Base-by-base conservation (phyloP, 2,888 invertebrate species). In the Stenchaetothrips biformis region DNA sequence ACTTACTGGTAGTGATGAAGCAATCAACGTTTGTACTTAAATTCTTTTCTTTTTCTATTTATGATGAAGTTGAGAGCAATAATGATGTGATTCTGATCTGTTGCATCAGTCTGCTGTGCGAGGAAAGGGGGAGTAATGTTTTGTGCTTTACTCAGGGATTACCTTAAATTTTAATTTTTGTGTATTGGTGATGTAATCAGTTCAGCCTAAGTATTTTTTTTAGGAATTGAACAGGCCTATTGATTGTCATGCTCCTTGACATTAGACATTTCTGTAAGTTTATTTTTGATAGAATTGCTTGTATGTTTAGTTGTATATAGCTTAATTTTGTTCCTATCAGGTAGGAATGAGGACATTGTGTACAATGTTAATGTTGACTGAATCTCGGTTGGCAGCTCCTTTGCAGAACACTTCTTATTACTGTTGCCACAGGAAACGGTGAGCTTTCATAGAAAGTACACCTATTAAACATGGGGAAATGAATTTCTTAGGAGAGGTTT, bases 221-320 rank as follows among this genome's bases (percentile, higher is more conserved):
- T 59, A 59, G 53, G 18, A 13, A 11, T 0, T 18, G 8, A 53
- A 13, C 11, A 74, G 67, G 67, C 67, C 67, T 74, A 74, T 74
- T 74, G 21, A 74, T 25, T 7, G 25, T 74, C 67, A 25, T 74
- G 25, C 21, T 74, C 25, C 67, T 25, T 74, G 67, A 74, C 67
- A 74, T 25, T 74, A 74, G 67, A 74, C 67, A 74, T 21, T 6
- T 25, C 25, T 25, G 67, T 74, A 74, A 9, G 67, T 74, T 74
- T 74, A 74, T 74, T 74, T 74, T 74, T 74, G 67, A 74, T 74
- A 74, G 67, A 74, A 11, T 11, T 7, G 21, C 67, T 25, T 74
- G 67, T 74, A 25, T 74, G 67, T 74, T 74, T 25, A 74, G 67
- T 25, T 9, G 9, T 74, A 74, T 67, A 16, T 53, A 13, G 53